Conservation (phyloP, 2,113 vertebrate species). For the Pedetes capensis region DNA sequence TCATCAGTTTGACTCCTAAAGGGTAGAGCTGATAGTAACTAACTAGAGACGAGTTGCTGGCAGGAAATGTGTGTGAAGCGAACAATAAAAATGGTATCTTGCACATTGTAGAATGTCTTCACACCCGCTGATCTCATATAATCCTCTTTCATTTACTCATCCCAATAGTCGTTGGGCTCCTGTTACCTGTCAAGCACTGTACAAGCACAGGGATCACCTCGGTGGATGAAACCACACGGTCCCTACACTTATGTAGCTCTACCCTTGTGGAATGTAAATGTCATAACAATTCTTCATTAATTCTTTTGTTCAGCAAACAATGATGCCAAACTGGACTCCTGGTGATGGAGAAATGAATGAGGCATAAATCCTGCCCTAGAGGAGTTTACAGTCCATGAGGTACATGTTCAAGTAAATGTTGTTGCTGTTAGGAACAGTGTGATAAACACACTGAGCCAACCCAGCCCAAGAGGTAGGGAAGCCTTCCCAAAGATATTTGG, state of each 20-base stretch:
- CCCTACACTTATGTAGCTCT: no score
- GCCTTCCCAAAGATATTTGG: background rate
- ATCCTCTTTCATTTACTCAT: background rate
- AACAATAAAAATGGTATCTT: background rate
- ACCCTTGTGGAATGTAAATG: background rate
- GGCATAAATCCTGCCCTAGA: constrained; percentile 15
- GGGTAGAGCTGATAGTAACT: background rate
- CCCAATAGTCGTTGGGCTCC: background rate
- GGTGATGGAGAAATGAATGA: constrained; percentile 9
- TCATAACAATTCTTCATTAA: background rate
- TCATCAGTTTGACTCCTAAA: background rate
- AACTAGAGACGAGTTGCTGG: background rate
- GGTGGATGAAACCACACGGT: background rate
- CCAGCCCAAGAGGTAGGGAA: background rate
- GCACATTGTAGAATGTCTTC: background rate
- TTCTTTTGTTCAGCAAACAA: constrained; percentile 1
- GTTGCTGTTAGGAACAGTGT: background rate
- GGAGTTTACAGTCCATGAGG: background rate
- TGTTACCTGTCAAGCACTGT: background rate
- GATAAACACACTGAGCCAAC: background rate
- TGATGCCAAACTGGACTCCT: background rate
- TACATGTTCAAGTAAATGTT: background rate
- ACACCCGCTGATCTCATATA: background rate
- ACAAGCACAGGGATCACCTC: background rate
- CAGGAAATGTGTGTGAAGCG: background rate